Base-by-base conservation (phyloP, 2,797 vertebrate genomes). In the Threskiornis aethiopicus region DNA sequence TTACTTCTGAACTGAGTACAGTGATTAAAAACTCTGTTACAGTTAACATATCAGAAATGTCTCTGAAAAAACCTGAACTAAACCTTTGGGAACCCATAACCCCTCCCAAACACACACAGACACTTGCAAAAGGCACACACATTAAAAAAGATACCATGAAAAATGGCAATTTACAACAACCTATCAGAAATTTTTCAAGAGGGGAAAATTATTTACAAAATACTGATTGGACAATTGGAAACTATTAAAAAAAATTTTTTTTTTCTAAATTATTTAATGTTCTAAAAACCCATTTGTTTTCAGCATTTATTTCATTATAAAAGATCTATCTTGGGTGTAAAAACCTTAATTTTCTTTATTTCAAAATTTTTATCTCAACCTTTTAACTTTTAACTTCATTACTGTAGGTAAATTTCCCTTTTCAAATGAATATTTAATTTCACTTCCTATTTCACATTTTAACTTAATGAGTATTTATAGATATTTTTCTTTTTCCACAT, bases 221-320 rank as follows among this genome's bases (percentile, higher is more conserved):
- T 18, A 69, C 16, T 31, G 31, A 28, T 20, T 28, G 6, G 54
- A 71, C 16, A 81, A 51, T 6, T 47, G n/a, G 8, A 61, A 87
- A 58, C 6, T 51, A 42, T 19, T 41, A 8, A 9, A 7, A 62
- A 26, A 39, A 10, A 18, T 1, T 6, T 26, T 22, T n/a, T 18
- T 57, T 42, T 83, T 0, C 64, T 59, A 28, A 73, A 78, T 54
- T 8, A 42, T 6, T 52, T 42, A 9, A 31, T 49, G 13, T 37
- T 84, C 11, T 13, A 17, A 55, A 80, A 51, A 1, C 0, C 0
- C 5, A 15, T 44, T 57, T 66, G 10, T 3, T 71, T 85, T 70
- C 18, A 80, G 13, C 8, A 37, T 66, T 64, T 69, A 42, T 87
- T 88, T 65, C 37, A 49, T n/a, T 44, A 35, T 9, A 64, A n/a